Conservation (phyloP, 2,797 vertebrate species). For the Typhlichthys eigenmanni region DNA sequence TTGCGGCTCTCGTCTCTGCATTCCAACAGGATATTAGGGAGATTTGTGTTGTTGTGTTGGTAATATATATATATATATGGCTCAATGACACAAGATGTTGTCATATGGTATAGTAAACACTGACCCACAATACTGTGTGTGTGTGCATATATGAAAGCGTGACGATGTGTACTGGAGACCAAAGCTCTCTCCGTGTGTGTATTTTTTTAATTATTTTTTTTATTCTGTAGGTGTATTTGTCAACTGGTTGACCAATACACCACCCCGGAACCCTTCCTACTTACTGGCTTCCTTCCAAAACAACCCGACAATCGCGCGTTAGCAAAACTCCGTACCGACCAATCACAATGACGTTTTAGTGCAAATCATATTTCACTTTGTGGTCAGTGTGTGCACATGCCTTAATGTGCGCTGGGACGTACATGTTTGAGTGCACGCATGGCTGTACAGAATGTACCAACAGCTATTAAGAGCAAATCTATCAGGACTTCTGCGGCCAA, state of each 20-base stretch:
- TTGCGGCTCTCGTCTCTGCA: conserved; percentile 34
- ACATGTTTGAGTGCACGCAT: not conserved
- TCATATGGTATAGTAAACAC: conserved; percentile 58
- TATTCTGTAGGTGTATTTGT: conserved; percentile 1
- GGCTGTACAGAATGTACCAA: conserved; percentile 20
- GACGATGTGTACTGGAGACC: conserved; percentile 4
- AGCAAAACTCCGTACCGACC: conserved; percentile 14
- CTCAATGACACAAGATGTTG: conserved; percentile 58
- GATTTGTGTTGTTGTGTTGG: conserved; percentile 57
- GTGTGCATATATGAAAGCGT: conserved; percentile 13
- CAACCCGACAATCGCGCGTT: conserved; percentile 24
- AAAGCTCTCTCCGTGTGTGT: conserved; percentile 13
- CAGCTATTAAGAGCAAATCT: conserved; percentile 40
- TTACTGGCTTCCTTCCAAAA: conserved; percentile 26
- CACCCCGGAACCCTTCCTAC: conserved; percentile 18
- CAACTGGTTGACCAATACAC: not conserved
- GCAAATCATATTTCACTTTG: conserved; percentile 38
- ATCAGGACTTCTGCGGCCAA: conserved; percentile 41
- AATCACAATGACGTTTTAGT: conserved; percentile 28
- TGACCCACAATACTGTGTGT: conserved; percentile 13
- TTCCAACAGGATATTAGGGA: conserved; percentile 54
- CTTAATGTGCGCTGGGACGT: no score
- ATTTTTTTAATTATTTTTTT: not conserved
- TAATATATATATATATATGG: conserved; percentile 32
- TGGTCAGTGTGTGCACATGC: conserved; percentile 26